A percentile compares a stretch with the other conserved stretches of the same genome.
Conservation (phyloP, 2,113 vertebrate genomes). For the Daphoenositta chrysoptera region DNA sequence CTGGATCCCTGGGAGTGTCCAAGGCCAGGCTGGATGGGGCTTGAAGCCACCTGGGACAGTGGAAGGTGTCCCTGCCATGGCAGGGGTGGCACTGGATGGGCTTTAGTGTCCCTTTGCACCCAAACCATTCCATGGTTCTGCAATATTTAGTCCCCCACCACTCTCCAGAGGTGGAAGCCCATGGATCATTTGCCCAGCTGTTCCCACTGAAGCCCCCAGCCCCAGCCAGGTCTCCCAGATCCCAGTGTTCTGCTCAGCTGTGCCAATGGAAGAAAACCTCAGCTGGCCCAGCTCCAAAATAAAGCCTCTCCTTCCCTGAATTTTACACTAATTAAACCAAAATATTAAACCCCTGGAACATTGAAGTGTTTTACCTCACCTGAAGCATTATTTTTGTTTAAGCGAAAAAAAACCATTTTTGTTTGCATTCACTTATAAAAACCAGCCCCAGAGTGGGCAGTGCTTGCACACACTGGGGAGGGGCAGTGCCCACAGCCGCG, state of each 20-base stretch:
- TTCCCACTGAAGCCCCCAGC: background rate
- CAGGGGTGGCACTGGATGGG: background rate
- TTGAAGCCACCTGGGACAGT: background rate
- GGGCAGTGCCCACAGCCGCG: background rate
- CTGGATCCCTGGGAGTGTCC: background rate
- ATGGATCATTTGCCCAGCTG: background rate
- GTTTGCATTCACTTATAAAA: background rate
- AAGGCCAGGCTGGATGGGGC: background rate
- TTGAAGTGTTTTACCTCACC: background rate
- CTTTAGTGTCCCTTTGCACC: background rate
- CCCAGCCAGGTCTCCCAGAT: background rate
- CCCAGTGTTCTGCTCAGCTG: fast-evolving
- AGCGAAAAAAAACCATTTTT: background rate
- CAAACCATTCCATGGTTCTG: background rate
- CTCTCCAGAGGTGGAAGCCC: background rate
- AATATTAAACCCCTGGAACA: background rate
- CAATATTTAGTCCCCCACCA: background rate
- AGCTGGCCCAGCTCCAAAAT: background rate
- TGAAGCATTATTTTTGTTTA: background rate
- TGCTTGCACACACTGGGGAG: fast-evolving
- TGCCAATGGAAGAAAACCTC: background rate
- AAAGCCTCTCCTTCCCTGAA: background rate
- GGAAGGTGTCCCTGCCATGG: background rate
- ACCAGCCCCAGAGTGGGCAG: background rate
- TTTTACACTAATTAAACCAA: background rate